Conservation (phyloP, 1,140 invertebrate genomes). For the Sitodiplosis mosellana region DNA sequence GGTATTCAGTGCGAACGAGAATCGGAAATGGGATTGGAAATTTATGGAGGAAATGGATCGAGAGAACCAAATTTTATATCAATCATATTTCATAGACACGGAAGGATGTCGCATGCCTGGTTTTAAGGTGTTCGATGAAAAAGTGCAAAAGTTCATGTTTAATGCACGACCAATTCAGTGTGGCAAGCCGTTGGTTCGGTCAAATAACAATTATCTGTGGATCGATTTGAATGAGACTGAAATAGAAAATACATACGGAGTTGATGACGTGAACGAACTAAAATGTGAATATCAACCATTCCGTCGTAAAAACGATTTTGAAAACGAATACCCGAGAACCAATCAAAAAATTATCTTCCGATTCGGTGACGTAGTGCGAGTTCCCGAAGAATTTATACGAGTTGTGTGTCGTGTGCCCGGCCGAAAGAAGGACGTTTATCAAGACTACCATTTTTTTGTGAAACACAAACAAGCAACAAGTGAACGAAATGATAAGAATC, state of each 20-base stretch:
- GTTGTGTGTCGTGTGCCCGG: conserved; percentile 34
- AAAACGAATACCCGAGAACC: conserved; percentile 21
- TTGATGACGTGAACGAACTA: conserved; percentile 24
- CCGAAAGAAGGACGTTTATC: conserved; percentile 29
- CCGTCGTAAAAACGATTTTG: conserved; percentile 29
- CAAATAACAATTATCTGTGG: conserved; percentile 29
- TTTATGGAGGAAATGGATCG: background rate
- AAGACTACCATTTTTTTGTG: conserved; percentile 49
- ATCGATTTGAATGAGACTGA: conserved; percentile 41
- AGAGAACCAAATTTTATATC: background rate
- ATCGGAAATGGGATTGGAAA: background rate
- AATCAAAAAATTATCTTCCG: conserved; percentile 24
- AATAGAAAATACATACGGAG: conserved; percentile 36
- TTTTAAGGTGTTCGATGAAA: conserved; percentile 46
- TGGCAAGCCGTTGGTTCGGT: conserved; percentile 27
- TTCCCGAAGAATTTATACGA: conserved; percentile 38
- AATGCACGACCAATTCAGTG: conserved; percentile 19
- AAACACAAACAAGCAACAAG: conserved; percentile 17
- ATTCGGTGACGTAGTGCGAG: conserved; percentile 24
- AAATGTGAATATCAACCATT: conserved; percentile 45
- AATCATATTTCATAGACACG: conserved; percentile 41
- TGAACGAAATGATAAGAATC: no score
- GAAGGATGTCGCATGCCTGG: conserved; percentile 61
- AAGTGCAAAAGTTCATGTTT: conserved; percentile 28
- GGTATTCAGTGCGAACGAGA: no score